These are phyloP conservation scores for Anagyrus pseudococci DNA, from an alignment of 2,888 invertebrate genomes.

Conservation along the genomic window DNA sequence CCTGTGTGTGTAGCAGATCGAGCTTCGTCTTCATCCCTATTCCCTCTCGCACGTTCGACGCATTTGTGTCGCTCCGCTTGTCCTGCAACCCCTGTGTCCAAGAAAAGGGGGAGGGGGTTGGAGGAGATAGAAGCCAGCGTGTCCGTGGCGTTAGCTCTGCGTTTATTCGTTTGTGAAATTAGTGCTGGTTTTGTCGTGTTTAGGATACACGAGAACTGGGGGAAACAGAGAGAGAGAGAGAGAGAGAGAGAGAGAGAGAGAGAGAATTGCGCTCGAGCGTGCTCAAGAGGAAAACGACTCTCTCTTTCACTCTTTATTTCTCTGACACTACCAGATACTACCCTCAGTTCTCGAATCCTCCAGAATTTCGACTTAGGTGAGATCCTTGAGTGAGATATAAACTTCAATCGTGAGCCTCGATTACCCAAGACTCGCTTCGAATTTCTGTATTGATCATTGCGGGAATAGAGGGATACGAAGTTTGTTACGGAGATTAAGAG, in stretches of 20 bases:
- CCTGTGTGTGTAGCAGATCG: conserved; percentile 1
- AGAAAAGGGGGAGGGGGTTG: not conserved
- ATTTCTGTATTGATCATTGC: too few species aligned
- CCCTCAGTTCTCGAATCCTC: too few species aligned
- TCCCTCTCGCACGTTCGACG: conserved; percentile 26
- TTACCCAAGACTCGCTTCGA: too few species aligned
- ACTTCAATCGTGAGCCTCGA: too few species aligned
- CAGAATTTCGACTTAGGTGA: too few species aligned
- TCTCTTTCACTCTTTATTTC: too few species aligned
- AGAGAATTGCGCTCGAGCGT: conserved; percentile 10
- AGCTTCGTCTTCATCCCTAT: conserved; percentile 20
- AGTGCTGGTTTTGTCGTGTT: conserved; percentile 59
- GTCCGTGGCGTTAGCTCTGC: conserved; percentile 44
- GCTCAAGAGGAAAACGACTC: conserved; percentile 32
- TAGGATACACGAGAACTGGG: not conserved
- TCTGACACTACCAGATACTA: too few species aligned
- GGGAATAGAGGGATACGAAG: too few species aligned
- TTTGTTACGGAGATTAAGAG: too few species aligned
- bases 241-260: too few species aligned
- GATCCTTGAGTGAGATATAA: too few species aligned
- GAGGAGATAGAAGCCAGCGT: conserved; percentile 26
- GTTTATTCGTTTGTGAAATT: conserved; percentile 62
- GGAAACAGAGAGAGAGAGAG: not conserved
- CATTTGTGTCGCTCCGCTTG: conserved; percentile 46
- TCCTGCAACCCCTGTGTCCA: not conserved